A percentile compares a stretch with the other conserved stretches of the same genome.
phyloP scores from a whole-genome alignment of 2,797 vertebrate genomes.

The Notoglanidium macrostoma region DNA sequence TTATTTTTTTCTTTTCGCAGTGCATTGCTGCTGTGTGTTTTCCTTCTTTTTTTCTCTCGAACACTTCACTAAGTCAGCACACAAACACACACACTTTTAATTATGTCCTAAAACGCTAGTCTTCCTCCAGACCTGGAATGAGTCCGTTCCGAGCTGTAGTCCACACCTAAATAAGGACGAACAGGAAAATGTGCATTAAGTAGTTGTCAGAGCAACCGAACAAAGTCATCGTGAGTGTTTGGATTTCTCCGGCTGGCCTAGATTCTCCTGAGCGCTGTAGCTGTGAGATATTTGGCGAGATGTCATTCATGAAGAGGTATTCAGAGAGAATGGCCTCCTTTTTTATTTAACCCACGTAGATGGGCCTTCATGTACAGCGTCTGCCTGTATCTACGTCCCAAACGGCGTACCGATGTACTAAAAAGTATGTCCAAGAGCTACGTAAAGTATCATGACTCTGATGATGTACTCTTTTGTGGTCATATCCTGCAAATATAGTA shows the following conservation, averaged over 20 bases:
- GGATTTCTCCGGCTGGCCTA: slow-evolving; percentile 51
- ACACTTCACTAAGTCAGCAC: background rate
- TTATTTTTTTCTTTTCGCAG: background rate
- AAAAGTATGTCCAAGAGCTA: background rate
- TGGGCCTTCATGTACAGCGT: background rate
- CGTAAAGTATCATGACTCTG: background rate
- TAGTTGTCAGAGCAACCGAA: slow-evolving; percentile 69
- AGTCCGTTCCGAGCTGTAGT: background rate
- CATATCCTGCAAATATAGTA: background rate
- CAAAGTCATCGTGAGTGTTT: slow-evolving; percentile 38
- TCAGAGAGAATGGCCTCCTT: background rate
- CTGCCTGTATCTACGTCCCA: background rate
- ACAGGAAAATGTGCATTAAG: slow-evolving; percentile 26
- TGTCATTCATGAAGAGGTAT: background rate
- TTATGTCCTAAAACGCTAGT: background rate
- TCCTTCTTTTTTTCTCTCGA: background rate
- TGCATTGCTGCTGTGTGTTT: background rate
- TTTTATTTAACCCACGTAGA: background rate
- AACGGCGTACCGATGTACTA: background rate
- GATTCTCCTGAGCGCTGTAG: slow-evolving; percentile 17
- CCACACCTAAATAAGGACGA: background rate
- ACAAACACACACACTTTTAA: background rate
- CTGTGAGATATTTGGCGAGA: background rate
- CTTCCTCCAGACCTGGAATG: background rate
- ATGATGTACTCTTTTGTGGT: background rate